Evolutionary conservation across 2,888 invertebrate species (phyloP).

Genomic region (Sphaerophoria rueppellii): DNA sequence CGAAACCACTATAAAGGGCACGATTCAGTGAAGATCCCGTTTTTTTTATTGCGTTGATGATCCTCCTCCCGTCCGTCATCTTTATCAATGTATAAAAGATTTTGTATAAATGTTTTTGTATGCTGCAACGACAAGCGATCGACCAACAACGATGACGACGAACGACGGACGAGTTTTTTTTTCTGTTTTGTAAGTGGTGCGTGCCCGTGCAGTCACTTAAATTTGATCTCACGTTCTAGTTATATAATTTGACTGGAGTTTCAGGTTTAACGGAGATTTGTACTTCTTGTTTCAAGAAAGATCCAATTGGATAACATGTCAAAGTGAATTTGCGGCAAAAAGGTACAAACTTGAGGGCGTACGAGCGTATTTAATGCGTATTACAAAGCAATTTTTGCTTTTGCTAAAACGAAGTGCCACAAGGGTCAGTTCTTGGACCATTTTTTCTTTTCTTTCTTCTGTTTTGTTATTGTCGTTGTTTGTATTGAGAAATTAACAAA

Average conservation of each 20-base stretch:
- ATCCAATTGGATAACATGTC: conserved; percentile 67
- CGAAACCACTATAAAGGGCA: conserved; percentile 39
- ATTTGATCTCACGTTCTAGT: conserved; percentile 70
- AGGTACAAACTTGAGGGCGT: conserved; percentile 24
- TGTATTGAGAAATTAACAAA: conserved; percentile 36
- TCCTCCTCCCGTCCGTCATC: conserved; percentile 29
- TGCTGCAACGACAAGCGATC: conserved; percentile 13
- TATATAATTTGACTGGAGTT: conserved; percentile 64
- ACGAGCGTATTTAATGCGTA: conserved; percentile 30
- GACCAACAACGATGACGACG: neutral
- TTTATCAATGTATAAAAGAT: neutral
- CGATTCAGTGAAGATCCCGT: conserved; percentile 46
- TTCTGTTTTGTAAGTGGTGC: conserved; percentile 50
- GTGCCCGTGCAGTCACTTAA: conserved; percentile 70
- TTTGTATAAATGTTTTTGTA: neutral
- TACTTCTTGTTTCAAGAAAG: conserved; percentile 30
- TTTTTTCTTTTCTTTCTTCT: conserved; percentile 20
- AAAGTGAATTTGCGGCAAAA: conserved; percentile 43
- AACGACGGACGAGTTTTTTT: neutral
- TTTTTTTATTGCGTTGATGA: conserved; percentile 4
- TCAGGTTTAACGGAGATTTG: conserved; percentile 32
- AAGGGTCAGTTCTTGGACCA: conserved; percentile 41
- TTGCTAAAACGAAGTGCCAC: conserved; percentile 39
- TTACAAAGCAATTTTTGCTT: conserved; percentile 1
- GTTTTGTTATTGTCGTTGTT: neutral